These are phyloP conservation scores for Perca schrenkii DNA, from an alignment of 2,113 vertebrate genomes.

Conservation along the genomic window DNA sequence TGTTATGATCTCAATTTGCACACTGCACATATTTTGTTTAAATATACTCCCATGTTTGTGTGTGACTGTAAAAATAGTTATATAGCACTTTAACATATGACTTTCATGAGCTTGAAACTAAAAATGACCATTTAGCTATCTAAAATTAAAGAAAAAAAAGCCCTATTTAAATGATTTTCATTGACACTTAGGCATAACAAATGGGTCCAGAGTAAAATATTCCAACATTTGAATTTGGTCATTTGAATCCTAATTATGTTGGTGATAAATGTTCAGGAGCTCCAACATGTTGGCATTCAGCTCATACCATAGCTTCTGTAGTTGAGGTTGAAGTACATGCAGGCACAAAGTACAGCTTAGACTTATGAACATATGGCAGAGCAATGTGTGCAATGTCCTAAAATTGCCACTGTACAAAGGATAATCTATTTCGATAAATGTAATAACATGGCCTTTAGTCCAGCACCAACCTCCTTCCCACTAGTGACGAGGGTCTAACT, in stretches of 20 bases:
- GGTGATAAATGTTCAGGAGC: background rate
- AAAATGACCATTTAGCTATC: too few relatives aligned
- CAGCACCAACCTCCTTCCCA: background rate
- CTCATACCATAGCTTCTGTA: background rate
- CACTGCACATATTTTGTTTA: slow-evolving; percentile 11
- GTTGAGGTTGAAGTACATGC: background rate
- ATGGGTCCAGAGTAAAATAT: background rate
- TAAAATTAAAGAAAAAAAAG: background rate
- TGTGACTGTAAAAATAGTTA: slow-evolving; percentile 5
- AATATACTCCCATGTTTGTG: background rate
- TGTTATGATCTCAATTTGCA: slow-evolving; percentile 28
- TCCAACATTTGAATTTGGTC: background rate
- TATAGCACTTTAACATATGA: background rate
- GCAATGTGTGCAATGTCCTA: background rate
- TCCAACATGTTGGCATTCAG: background rate
- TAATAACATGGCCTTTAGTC: background rate
- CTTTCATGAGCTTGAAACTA: slow-evolving; percentile 4
- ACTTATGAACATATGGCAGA: background rate
- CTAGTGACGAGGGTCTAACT: background rate
- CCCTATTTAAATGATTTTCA: background rate
- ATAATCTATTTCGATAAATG: background rate
- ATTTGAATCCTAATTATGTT: background rate
- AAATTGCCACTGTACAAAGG: background rate
- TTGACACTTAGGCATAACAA: background rate
- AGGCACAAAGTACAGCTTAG: background rate